Evolutionary conservation across 2,888 invertebrate species (phyloP).

Genomic region (Phrixothrix hirtus): DNA sequence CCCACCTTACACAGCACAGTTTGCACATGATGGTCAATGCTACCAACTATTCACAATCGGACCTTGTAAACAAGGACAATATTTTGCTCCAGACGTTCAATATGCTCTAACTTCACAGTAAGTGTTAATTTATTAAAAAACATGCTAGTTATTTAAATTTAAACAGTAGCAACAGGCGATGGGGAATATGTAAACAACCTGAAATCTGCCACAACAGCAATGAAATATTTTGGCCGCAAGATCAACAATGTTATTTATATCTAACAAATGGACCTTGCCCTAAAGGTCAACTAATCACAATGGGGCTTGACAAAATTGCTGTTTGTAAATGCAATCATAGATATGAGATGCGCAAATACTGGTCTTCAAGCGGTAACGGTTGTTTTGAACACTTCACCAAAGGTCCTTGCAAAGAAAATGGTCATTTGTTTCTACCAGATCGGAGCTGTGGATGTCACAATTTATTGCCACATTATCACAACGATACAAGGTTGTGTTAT

Average conservation of each 20-base stretch:
- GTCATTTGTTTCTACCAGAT: slow-evolving; percentile 77
- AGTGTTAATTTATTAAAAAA: slow-evolving; percentile 21
- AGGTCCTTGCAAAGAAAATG: slow-evolving; percentile 77
- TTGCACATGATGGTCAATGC: slow-evolving; percentile 69
- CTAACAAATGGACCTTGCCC: slow-evolving; percentile 77
- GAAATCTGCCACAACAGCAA: slow-evolving; percentile 66
- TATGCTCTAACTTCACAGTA: slow-evolving; percentile 34
- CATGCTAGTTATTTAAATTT: not conserved
- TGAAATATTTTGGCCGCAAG: slow-evolving; percentile 76
- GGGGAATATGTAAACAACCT: slow-evolving; percentile 73
- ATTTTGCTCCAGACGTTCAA: slow-evolving; percentile 71
- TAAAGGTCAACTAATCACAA: slow-evolving; percentile 69
- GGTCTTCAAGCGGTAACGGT: slow-evolving; percentile 63
- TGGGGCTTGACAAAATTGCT: slow-evolving; percentile 65
- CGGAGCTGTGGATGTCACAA: slow-evolving; percentile 73
- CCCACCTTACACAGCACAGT: slow-evolving; percentile 78
- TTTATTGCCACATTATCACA: slow-evolving; percentile 75
- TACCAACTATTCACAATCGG: slow-evolving; percentile 75
- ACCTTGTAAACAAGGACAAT: slow-evolving; percentile 73
- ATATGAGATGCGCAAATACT: slow-evolving; percentile 59
- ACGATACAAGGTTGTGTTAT: slow-evolving; percentile 70
- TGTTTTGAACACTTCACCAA: slow-evolving; percentile 81
- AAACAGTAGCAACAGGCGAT: slow-evolving; percentile 57
- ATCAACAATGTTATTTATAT: slow-evolving; percentile 73
- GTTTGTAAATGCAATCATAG: slow-evolving; percentile 62